These are phyloP conservation scores for Hyles euphorbiae DNA, from an alignment of 1,140 invertebrate genomes.

Conservation along the genomic window DNA sequence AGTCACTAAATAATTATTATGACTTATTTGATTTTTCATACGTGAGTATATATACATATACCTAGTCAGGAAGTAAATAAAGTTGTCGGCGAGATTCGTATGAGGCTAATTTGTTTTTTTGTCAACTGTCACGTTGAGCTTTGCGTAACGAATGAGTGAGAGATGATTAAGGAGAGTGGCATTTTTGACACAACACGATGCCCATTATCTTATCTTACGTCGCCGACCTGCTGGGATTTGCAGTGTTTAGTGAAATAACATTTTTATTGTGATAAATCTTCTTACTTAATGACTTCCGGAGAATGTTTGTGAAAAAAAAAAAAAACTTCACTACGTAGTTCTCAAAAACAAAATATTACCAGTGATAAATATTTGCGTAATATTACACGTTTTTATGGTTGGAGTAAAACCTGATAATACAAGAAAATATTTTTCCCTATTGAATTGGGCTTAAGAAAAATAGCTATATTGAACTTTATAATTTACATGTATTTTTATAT, in stretches of 20 bases:
- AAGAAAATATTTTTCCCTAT: no score
- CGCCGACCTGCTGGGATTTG: slow-evolving; percentile 9
- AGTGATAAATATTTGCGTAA: no score
- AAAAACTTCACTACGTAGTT: not conserved
- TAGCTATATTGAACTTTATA: no score
- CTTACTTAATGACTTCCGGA: slow-evolving; percentile 18
- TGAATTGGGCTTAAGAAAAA: no score
- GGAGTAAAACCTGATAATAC: no score
- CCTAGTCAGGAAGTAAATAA: no score
- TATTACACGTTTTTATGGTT: no score
- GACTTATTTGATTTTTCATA: no score
- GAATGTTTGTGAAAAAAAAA: slow-evolving; percentile 10
- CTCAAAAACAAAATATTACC: no score
- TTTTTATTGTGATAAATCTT: slow-evolving; percentile 34
- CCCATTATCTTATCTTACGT: slow-evolving; percentile 34
- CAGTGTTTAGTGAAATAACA: slow-evolving; percentile 21
- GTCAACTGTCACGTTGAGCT: slow-evolving; percentile 14
- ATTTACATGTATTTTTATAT: no score
- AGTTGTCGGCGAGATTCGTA: not conserved
- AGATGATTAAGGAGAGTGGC: slow-evolving; percentile 7
- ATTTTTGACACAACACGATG: slow-evolving; percentile 20
- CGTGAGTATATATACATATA: no score
- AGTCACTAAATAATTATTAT: no score
- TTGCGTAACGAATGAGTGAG: slow-evolving; percentile 13
- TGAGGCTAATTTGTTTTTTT: slow-evolving; percentile 18